Evolutionary conservation across 2,797 vertebrate species (phyloP), one percentile per base, ranked within the genome.

Genomic region (Silurus aristotelis): DNA sequence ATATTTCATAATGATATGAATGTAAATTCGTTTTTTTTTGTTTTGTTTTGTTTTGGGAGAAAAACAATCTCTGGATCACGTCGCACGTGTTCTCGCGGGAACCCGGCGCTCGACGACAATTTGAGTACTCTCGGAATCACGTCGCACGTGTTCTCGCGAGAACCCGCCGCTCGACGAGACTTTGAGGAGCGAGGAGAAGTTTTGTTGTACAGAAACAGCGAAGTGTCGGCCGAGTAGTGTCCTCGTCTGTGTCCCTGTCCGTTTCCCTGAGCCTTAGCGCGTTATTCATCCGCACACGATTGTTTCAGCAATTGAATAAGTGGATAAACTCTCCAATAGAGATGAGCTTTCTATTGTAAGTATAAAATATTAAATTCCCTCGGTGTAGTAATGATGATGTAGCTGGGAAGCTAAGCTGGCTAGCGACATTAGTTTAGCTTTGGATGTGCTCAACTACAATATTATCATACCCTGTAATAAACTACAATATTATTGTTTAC

Each of bases 311-410:
- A 14, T 63, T 77, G 58, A 31, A 25, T 55, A 64, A 58, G 46
- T 68, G 70, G 80, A 82, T 60, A 80, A 27, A 22, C 58, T 73
- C 46, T 70, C 55, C 52, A 20, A 46, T 25, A 95, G 95, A 92
- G 87, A 96, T 96, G 95, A 95, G 94, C 91, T 95, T 96, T 92
- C 91, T 95, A 61, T 96, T 96, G 95, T 96, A 85, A 96, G 95
- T 96, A 86, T 52, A 6, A n/a, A 83, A 1, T 83, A 0, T 77
- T 58, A 38, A 20, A 68, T 73, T 48, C 19, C 14, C 22, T 66
- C 25, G 14, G 9, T 56, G 27, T 73, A 56, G 43, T 31, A 0
- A 5, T 81, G 43, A 12, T 83, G 27, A 14, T 64, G 80, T 56
- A 22, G 80, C 66, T 70, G 17, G 22, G 64, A 38, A 78, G 86